Conservation (phyloP, 1,140 invertebrate genomes). For the Drosophila asahinai region DNA sequence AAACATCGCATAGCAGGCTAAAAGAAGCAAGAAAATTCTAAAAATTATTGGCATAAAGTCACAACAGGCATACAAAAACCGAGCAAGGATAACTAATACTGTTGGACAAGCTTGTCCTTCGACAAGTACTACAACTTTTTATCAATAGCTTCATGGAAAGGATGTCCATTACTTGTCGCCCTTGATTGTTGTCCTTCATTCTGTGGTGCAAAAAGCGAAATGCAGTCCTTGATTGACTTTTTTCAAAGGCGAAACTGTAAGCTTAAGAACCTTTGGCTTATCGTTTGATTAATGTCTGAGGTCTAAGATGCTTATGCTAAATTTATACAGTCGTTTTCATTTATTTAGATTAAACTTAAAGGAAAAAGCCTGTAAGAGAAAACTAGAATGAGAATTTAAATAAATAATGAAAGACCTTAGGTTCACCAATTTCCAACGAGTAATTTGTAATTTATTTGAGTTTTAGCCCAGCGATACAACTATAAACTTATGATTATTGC, state of each 20-base stretch:
- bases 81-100: conserved; percentile 44
- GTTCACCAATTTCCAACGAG: too few relatives aligned
- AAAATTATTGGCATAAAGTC: conserved; percentile 48
- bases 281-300: conserved; percentile 28
- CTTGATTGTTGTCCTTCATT: conserved; percentile 19
- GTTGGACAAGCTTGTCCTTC: conserved; percentile 37
- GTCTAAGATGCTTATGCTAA: neutral
- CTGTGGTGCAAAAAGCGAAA: conserved; percentile 15
- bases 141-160: conserved; percentile 23
- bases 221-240: conserved; percentile 14
- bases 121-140: conserved; percentile 34
- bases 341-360: too few relatives aligned
- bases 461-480: too few relatives aligned
- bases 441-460: too few relatives aligned
- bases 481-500: too few relatives aligned
- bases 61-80: conserved; percentile 38
- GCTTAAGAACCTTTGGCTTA: neutral
- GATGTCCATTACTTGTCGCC: conserved; percentile 44
- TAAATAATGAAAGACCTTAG: neutral
- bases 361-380: too few relatives aligned
- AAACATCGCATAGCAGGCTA: conserved; percentile 4
- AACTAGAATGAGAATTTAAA: too few relatives aligned
- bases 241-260: neutral
- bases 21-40: conserved; percentile 10
- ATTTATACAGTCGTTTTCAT: neutral